Evolutionary conservation across 2,888 invertebrate genomes (phyloP).

Genomic region (Euspilapteryx auroguttella): DNA sequence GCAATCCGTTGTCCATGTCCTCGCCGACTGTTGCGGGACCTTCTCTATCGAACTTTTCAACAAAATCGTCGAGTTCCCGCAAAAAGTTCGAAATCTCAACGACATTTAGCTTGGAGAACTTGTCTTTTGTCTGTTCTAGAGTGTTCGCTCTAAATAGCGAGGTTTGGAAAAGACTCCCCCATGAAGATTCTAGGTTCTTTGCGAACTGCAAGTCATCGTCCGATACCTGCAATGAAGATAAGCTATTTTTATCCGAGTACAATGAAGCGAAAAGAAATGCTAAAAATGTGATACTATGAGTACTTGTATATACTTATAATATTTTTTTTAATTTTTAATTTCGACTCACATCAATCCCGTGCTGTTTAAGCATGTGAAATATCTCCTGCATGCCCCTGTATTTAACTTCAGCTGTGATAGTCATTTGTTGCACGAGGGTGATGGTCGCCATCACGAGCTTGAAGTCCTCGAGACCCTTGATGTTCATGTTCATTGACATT

Average conservation of each 20-base stretch:
- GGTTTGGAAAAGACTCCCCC: constrained; percentile 70
- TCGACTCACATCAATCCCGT: no score
- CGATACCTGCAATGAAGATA: constrained; percentile 24
- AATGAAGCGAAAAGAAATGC: background rate
- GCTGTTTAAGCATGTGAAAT: constrained; percentile 73
- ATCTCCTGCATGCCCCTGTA: constrained; percentile 77
- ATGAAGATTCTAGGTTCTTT: constrained; percentile 65
- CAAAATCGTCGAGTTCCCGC: constrained; percentile 65
- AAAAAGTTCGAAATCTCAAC: constrained; percentile 73
- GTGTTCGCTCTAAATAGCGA: constrained; percentile 70
- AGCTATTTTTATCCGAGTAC: background rate
- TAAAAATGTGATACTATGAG: no score
- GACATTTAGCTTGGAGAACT: constrained; percentile 81
- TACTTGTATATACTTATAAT: no score
- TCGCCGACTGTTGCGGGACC: constrained; percentile 82
- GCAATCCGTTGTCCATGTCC: constrained; percentile 73
- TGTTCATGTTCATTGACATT: constrained; percentile 71
- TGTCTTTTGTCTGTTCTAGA: constrained; percentile 79
- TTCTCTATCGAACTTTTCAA: constrained; percentile 69
- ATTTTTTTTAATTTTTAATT: no score
- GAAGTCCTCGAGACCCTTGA: constrained; percentile 78
- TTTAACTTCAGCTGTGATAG: constrained; percentile 76
- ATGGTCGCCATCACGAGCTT: constrained; percentile 86
- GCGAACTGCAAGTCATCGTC: constrained; percentile 60
- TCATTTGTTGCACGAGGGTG: constrained; percentile 70